A percentile compares a stretch with the other conserved stretches of the same genome.
Evolutionary conservation across 2,113 vertebrate species (phyloP).

Genomic region (Pipra filicauda): DNA sequence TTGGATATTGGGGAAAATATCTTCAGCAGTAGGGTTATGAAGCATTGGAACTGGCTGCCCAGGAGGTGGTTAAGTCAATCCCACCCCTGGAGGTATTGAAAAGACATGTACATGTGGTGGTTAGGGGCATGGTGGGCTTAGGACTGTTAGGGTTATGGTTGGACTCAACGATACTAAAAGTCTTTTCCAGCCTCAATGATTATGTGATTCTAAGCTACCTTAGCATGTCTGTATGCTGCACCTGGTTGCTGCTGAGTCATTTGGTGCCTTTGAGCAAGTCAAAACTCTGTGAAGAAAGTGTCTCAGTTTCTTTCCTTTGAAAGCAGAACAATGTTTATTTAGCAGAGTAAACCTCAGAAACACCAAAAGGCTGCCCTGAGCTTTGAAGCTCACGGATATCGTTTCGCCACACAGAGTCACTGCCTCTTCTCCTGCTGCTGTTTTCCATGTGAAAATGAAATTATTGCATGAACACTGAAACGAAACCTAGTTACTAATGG

Average conservation of each 20-base stretch:
- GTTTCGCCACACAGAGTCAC: background rate
- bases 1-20: background rate
- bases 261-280: background rate
- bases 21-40: background rate
- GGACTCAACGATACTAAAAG: background rate
- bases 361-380: background rate
- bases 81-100: background rate
- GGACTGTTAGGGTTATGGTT: background rate
- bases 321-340: background rate
- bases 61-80: background rate
- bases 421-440: background rate
- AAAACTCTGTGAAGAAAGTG: background rate
- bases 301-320: background rate
- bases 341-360: background rate
- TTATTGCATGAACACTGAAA: background rate
- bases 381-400: background rate
- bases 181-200: background rate
- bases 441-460: slow-evolving; percentile 19
- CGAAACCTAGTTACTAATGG: background rate
- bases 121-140: background rate
- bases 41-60: background rate
- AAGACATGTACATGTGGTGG: background rate
- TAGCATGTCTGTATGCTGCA: background rate
- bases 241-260: background rate
- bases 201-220: background rate